A percentile compares a stretch with the other conserved stretches of the same genome.
phyloP scores from a whole-genome alignment of 1,140 invertebrate genomes.

The Rhynchophorus ferrugineus region DNA sequence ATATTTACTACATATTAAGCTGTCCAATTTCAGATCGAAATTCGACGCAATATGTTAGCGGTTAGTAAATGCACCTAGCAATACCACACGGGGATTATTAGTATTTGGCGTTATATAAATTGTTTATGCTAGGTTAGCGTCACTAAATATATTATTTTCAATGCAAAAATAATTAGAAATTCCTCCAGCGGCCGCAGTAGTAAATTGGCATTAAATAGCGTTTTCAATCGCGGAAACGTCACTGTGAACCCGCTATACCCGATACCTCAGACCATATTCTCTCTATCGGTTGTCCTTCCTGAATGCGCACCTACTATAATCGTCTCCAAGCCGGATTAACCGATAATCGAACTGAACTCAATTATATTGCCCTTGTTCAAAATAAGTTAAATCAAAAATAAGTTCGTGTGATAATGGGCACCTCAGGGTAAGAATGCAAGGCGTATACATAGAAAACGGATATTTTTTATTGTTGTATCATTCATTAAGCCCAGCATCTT shows the following conservation, averaged over 20 bases:
- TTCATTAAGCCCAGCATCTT: too few relatives aligned
- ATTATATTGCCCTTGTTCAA: too few relatives aligned
- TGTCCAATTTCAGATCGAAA: too few relatives aligned
- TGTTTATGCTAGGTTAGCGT: not conserved
- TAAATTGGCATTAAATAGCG: constrained; percentile 22
- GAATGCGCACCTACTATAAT: constrained; percentile 1
- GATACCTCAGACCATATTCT: constrained; percentile 19
- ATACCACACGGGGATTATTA: not conserved
- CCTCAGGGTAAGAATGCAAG: too few relatives aligned
- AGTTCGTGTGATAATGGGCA: too few relatives aligned
- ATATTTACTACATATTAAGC: too few relatives aligned
- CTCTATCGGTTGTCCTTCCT: constrained; percentile 18
- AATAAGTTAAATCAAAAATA: too few relatives aligned
- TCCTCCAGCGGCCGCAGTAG: constrained; percentile 7
- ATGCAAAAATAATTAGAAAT: constrained; percentile 13
- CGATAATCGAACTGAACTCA: not conserved
- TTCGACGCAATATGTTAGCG: too few relatives aligned
- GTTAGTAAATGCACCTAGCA: too few relatives aligned
- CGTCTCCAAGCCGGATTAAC: not conserved
- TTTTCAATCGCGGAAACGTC: constrained; percentile 21
- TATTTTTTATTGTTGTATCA: too few relatives aligned
- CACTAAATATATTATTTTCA: not conserved
- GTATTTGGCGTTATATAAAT: not conserved
- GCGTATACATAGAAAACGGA: too few relatives aligned
- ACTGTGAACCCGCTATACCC: constrained; percentile 16